phyloP scores from a whole-genome alignment of 2,888 invertebrate species.

The Cephus sareptanus region DNA sequence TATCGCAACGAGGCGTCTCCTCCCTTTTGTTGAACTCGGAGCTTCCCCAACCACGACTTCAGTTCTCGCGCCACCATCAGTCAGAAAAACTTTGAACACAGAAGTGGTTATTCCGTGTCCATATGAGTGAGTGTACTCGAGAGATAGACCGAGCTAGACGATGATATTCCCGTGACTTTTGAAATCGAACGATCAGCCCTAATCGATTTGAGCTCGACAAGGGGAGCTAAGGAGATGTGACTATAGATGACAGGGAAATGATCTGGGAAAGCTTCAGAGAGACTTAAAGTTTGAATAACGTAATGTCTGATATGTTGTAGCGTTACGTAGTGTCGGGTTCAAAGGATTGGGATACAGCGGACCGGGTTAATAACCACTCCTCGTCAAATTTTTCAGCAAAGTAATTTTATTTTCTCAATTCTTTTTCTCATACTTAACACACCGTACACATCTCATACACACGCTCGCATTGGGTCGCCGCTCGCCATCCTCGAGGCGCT shows the following conservation, averaged over 20 bases:
- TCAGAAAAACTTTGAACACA: conserved; percentile 54
- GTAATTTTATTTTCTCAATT: conserved; percentile 56
- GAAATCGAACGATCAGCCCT: neutral
- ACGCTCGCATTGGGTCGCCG: neutral
- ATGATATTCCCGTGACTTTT: neutral
- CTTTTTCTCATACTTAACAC: neutral
- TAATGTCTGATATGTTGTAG: neutral
- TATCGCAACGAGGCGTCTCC: neutral
- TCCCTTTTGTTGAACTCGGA: neutral
- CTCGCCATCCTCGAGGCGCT: neutral
- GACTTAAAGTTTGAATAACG: neutral
- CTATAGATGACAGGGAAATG: neutral
- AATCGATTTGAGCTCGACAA: neutral
- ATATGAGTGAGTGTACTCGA: conserved; percentile 26
- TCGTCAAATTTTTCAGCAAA: conserved; percentile 62
- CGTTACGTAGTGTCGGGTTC: neutral
- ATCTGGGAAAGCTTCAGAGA: neutral
- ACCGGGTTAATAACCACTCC: conserved; percentile 63
- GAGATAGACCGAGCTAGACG: neutral
- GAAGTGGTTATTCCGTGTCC: conserved; percentile 61
- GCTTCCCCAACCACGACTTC: neutral
- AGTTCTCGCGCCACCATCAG: neutral
- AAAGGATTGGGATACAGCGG: conserved; percentile 48
- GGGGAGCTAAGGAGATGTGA: neutral
- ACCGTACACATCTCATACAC: neutral